Evolutionary conservation across 35 echinoderm and acorn worm genomes (phyloP), one percentile per base, ranked within the genome.

Genomic region (Apostichopus japonicus): DNA sequence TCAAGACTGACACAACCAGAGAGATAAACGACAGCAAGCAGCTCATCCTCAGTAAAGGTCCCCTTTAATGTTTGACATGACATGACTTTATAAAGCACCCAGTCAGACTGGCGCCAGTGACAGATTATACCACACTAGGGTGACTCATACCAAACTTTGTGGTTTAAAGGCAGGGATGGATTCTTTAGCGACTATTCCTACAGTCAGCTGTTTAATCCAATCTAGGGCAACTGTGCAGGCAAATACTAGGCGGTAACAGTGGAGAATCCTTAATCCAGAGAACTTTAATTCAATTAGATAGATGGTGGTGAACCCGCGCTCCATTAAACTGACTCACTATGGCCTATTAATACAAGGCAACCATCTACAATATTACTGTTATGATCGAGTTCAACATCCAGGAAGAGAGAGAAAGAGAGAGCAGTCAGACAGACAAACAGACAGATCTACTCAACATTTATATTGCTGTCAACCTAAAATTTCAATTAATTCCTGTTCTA

Each of bases 121-220:
- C 16, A 75, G 71, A 75, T 75, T 75, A 75, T 19, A 75, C 71
- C 71, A n/a, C 71, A 24, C 71, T 75, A 19, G 33, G 71, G 71
- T 75, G 71, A 75, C 71, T 75, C 71, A 75, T 75, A 75, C 71
- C 71, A 75, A 75, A 75, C 21, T 19, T 14, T 75, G 71, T 75
- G 71, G 71, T 23, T 75, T 75, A 21, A 75, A 75, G 71, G 71
- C 16, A 75, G 71, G 21, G 71, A 75, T 7, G 71, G 71, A 75
- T 7, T 75, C 71, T 75, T 75, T 75, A 19, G 6, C 22, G n/a
- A 23, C 71, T 75, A 23, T 67, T 6, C 6, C 13, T 75, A 6
- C 71, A 75, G 71, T 75, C 71, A 75, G 71, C 71, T 75, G 71
- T 23, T 75, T 75, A 75, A 75, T 75, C 71, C 71, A 75, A 75